Evolutionary conservation across 1,140 invertebrate species (phyloP).

Genomic region (Drosophila varians): DNA sequence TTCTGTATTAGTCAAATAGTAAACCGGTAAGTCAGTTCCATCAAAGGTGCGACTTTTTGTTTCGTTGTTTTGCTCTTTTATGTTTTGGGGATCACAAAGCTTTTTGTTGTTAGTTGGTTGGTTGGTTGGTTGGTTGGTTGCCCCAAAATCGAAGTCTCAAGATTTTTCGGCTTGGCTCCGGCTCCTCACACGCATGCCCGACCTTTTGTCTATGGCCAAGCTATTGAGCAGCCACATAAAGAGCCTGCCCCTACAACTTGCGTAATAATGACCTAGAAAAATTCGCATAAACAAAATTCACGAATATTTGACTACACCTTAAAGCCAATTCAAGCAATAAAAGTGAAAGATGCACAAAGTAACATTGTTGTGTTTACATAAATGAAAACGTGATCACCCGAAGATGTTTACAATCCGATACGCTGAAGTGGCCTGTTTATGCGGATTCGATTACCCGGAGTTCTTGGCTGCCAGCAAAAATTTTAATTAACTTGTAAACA

Average conservation of each 20-base stretch:
- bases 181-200: neutral
- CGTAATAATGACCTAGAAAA: constrained; percentile 39
- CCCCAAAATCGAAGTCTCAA: constrained; percentile 11
- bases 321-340: constrained; percentile 13
- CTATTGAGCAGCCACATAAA: constrained; percentile 1
- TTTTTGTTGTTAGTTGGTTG: constrained; percentile 28
- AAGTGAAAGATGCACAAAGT: constrained; percentile 19
- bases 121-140: no score
- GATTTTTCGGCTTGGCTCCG: neutral
- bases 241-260: constrained; percentile 2
- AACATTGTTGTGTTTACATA: constrained; percentile 15
- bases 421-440: constrained; percentile 9
- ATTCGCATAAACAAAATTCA: constrained; percentile 23
- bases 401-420: constrained; percentile 20
- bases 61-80: no score
- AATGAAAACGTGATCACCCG: constrained; percentile 27
- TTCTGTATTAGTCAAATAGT: constrained; percentile 53
- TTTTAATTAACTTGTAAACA: constrained; percentile 34
- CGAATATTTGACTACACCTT: constrained; percentile 1
- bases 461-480: constrained; percentile 7
- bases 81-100: constrained; percentile 9
- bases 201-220: constrained; percentile 3
- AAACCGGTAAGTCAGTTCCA: constrained; percentile 37
- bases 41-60: constrained; percentile 26
- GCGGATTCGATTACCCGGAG: constrained; percentile 3